Evolutionary conservation across 2,888 invertebrate genomes (phyloP).

Genomic region (Tanaodytes sp.): DNA sequence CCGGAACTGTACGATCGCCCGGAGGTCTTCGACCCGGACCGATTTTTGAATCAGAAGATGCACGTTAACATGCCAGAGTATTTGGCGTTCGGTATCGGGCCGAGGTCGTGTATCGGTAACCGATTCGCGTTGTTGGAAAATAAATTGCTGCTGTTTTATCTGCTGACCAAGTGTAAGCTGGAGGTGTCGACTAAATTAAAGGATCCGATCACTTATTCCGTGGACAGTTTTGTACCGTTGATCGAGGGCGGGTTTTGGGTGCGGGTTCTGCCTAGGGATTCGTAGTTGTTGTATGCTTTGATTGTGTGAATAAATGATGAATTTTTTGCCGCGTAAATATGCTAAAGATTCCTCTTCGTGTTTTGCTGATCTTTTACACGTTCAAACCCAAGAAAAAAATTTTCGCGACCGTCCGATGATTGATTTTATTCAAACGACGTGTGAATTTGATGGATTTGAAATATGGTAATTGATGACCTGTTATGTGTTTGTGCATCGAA

Average conservation of each 20-base stretch:
- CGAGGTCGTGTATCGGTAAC: constrained; percentile 68
- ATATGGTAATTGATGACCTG: no score
- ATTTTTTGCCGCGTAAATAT: no score
- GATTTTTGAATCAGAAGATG: constrained; percentile 5
- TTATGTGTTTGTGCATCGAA: no score
- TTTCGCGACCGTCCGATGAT: no score
- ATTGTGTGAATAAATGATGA: no score
- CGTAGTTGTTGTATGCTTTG: no score
- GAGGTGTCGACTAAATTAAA: constrained; percentile 51
- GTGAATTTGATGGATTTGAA: no score
- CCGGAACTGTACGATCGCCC: constrained; percentile 68
- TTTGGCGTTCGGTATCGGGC: constrained; percentile 65
- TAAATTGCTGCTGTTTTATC: constrained; percentile 52
- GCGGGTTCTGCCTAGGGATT: background rate
- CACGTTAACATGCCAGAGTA: constrained; percentile 53
- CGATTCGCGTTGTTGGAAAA: constrained; percentile 59
- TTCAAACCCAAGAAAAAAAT: no score
- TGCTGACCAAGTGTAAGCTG: constrained; percentile 11
- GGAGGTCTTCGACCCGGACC: constrained; percentile 69
- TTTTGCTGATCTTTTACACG: no score
- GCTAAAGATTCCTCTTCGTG: no score
- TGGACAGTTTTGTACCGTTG: constrained; percentile 1
- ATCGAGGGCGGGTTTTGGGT: constrained; percentile 41
- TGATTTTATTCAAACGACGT: no score
- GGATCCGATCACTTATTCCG: constrained; percentile 1